Percentiles rank a stretch among this genome's conserved stretches.
These are phyloP conservation scores for Sinopyrophorus schimmeli DNA, from an alignment of 2,888 invertebrate genomes.

Conservation along the genomic window DNA sequence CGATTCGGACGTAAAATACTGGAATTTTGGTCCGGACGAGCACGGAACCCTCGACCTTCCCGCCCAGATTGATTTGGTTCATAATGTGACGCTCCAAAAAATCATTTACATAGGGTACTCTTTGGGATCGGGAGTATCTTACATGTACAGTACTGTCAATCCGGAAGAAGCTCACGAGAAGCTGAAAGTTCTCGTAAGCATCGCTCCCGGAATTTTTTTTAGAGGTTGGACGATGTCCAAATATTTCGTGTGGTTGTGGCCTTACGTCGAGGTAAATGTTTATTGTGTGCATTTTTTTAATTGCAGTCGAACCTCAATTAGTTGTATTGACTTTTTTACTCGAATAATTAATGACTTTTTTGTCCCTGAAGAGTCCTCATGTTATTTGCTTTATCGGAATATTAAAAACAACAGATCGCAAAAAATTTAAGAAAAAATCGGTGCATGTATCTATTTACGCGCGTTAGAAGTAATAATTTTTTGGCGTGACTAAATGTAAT, in stretches of 20 bases:
- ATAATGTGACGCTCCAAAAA: conserved; percentile 28
- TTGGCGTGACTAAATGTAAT: too few relatives aligned
- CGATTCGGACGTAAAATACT: conserved; percentile 45
- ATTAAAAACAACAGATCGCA: too few relatives aligned
- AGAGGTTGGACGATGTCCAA: conserved; percentile 6
- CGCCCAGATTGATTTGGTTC: conserved; percentile 27
- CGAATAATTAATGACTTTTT: too few relatives aligned
- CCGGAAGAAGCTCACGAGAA: conserved; percentile 68
- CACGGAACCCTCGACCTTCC: conserved; percentile 31
- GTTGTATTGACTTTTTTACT: too few relatives aligned
- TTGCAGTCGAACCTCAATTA: too few relatives aligned
- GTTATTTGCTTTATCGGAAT: too few relatives aligned
- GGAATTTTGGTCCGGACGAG: conserved; percentile 42
- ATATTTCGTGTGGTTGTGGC: conserved; percentile 10
- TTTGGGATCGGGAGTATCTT: conserved; percentile 76
- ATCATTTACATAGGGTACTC: conserved; percentile 81
- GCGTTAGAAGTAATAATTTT: too few relatives aligned
- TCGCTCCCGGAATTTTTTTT: conserved; percentile 68
- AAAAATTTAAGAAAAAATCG: too few relatives aligned
- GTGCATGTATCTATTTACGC: too few relatives aligned
- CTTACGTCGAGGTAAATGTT: conserved; percentile 13
- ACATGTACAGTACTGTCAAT: conserved; percentile 66
- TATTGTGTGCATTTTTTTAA: too few relatives aligned
- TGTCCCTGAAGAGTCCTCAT: too few relatives aligned
- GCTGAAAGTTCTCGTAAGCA: conserved; percentile 61